Evolutionary conservation across 2,113 vertebrate genomes (phyloP), one percentile per base, ranked within the genome.

Genomic region (Sylvilagus bachmani): DNA sequence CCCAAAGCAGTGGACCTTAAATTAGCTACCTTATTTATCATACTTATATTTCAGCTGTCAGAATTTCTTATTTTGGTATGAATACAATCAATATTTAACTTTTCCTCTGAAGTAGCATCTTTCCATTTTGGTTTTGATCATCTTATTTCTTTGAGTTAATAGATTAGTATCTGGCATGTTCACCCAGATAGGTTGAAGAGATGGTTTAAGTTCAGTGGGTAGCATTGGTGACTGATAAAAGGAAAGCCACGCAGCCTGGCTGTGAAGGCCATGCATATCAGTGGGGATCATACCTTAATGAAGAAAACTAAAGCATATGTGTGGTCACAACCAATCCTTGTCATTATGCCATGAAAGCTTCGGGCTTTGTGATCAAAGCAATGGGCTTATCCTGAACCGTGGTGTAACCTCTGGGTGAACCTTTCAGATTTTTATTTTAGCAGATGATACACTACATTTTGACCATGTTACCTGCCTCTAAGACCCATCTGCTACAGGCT

Each of bases 271-370:
- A 0, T 87, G 97, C 78, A 29, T 95, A 67, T 95, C 96, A 92
- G 77, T 90, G 93, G 85, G 16, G 93, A 90, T 93, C 55, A 29
- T 58, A 73, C 82, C 96, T 94, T 95, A 95, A 84, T 70, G 91
- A 95, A 95, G 95, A 97, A 98, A 98, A 94, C 97, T 96, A 91
- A 98, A 98, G 97, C 97, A 93, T 94, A 97, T 98, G 97, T 98
- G 97, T 98, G 98, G 93, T 98, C 96, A 97, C 95, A 98, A 87
- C 95, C 97, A 98, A 89, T 98, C 94, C 95, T 93, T 96, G 93
- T 98, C 98, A 98, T 86, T 96, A 95, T 91, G 61, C 95, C 67
- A 44, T 85, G 95, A 98, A 97, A 98, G 91, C 95, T 92, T 95
- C 53, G 66, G 67, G 93, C 91, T 97, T 6, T 0, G 75, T 97